Base-by-base conservation (phyloP, 2,113 vertebrate species). In the Sphaerodactylus townsendi region DNA sequence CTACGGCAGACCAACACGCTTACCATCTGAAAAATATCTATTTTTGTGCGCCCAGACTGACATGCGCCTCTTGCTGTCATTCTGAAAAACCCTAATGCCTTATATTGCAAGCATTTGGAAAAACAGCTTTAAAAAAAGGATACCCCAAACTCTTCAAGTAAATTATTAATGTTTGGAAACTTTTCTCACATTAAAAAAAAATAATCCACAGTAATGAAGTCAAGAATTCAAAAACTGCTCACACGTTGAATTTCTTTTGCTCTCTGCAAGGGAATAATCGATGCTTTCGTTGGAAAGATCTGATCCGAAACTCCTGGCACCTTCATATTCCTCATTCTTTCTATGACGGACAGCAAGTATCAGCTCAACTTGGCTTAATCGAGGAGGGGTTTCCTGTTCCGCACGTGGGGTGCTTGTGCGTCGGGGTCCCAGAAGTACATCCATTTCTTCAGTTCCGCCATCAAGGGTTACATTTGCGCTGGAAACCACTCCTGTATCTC, bases 151-250 rank as follows among this genome's bases (percentile, higher is more conserved):
- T 77, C 39, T 59, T 11, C 15, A 37, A 69, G 25, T 9, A 62
- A 62, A 41, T 74, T 76, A 66, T 5, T 56, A 87, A 56, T 65
- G 8, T 25, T 14, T 44, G 44, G 30, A 2, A 53, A 13, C 68
- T 77, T 8, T 56, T 17, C 35, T 59, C 53, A 77, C 35, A 69
- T 8, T 53, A 44, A 14, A 70, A 30, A 15, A 19, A 33, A 17
- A 77, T 81, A n/a, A 83, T 83, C 77, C 44, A 84, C 48, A 82
- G 89, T 25, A n/a, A 65, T 1, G 1, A 83, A 90, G 83, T 80
- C 87, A 88, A 92, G 85, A 92, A 86, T 86, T 90, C 19, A 83
- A 71, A 91, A 86, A 81, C 0, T 6, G 93, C 95, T 97, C 95
- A 96, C 94, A 0, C 81, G 86, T 88, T 64, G 87, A 92, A 89